A percentile compares a stretch with the other conserved stretches of the same genome.
These are phyloP conservation scores for Ornithoptera alexandrae DNA, from an alignment of 2,888 invertebrate species.

Conservation along the genomic window DNA sequence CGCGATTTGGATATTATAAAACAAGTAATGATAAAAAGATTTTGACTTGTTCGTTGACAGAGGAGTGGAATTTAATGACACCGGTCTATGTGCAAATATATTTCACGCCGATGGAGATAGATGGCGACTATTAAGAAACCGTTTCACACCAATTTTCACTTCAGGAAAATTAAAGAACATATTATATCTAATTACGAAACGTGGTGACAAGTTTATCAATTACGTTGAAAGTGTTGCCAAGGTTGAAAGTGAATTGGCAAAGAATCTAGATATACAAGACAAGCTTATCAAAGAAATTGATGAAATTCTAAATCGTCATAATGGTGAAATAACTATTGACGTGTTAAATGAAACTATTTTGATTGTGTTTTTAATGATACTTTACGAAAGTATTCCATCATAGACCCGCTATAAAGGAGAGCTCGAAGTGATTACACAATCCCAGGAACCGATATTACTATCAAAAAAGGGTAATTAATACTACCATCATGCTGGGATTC, in stretches of 20 bases:
- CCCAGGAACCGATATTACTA: slow-evolving; percentile 51
- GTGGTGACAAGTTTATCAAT: slow-evolving; percentile 12
- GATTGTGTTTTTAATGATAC: slow-evolving; percentile 62
- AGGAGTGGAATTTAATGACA: slow-evolving; percentile 47
- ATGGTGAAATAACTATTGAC: slow-evolving; percentile 58
- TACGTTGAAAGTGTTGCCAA: neutral
- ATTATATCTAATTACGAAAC: slow-evolving; percentile 45
- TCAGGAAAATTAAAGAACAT: slow-evolving; percentile 57
- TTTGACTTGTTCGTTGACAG: slow-evolving; percentile 53
- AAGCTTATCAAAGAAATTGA: slow-evolving; percentile 53
- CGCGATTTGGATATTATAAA: slow-evolving; percentile 57
- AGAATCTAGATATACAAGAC: slow-evolving; percentile 57
- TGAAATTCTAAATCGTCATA: slow-evolving; percentile 42
- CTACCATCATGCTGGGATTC: slow-evolving; percentile 56
- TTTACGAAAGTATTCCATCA: slow-evolving; percentile 66
- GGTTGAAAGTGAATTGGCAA: slow-evolving; percentile 44
- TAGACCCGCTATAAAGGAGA: slow-evolving; percentile 54
- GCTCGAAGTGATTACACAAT: slow-evolving; percentile 52
- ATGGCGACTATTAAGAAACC: slow-evolving; percentile 49
- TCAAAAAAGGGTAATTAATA: slow-evolving; percentile 53
- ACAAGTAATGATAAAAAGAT: slow-evolving; percentile 55
- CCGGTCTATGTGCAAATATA: slow-evolving; percentile 50
- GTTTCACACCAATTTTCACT: slow-evolving; percentile 55
- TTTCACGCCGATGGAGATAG: slow-evolving; percentile 52
- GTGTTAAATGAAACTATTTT: slow-evolving; percentile 57